These are phyloP conservation scores for Tuberolachnus salignus DNA, from an alignment of 2,888 invertebrate genomes.

Conservation along the genomic window DNA sequence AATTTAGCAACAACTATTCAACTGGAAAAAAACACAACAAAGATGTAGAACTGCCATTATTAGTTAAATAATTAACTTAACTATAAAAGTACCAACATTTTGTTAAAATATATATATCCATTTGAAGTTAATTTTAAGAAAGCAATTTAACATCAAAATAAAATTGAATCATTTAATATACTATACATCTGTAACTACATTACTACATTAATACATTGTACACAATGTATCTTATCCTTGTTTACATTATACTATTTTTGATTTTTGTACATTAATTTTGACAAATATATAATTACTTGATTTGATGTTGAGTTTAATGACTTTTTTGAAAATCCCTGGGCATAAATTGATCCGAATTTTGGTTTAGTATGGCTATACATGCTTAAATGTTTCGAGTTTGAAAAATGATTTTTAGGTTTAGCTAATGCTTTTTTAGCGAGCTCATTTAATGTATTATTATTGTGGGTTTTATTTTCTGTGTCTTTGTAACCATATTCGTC, in stretches of 20 bases:
- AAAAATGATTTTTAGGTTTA: slow-evolving; percentile 8
- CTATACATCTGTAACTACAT: too few species aligned
- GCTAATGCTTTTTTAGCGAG: slow-evolving; percentile 16
- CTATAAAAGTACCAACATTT: too few species aligned
- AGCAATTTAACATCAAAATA: too few species aligned
- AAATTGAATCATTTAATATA: too few species aligned
- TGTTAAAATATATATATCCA: too few species aligned
- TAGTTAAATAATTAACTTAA: too few species aligned
- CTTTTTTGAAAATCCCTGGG: slow-evolving; percentile 33
- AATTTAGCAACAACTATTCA: too few species aligned
- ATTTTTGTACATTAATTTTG: not conserved
- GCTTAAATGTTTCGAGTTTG: not conserved
- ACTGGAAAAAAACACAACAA: too few species aligned
- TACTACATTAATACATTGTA: too few species aligned
- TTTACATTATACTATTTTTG: not conserved
- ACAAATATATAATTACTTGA: slow-evolving; percentile 8
- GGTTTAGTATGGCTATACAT: slow-evolving; percentile 21
- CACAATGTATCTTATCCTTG: too few species aligned
- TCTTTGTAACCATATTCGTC: slow-evolving; percentile 40
- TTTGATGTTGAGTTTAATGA: not conserved
- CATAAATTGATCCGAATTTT: slow-evolving; percentile 20
- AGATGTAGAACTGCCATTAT: too few species aligned
- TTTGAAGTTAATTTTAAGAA: too few species aligned
- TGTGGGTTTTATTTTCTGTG: not conserved
- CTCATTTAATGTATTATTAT: slow-evolving; percentile 1